Evolutionary conservation across 2,113 vertebrate genomes (phyloP).

Genomic region (Edolisoma coerulescens): DNA sequence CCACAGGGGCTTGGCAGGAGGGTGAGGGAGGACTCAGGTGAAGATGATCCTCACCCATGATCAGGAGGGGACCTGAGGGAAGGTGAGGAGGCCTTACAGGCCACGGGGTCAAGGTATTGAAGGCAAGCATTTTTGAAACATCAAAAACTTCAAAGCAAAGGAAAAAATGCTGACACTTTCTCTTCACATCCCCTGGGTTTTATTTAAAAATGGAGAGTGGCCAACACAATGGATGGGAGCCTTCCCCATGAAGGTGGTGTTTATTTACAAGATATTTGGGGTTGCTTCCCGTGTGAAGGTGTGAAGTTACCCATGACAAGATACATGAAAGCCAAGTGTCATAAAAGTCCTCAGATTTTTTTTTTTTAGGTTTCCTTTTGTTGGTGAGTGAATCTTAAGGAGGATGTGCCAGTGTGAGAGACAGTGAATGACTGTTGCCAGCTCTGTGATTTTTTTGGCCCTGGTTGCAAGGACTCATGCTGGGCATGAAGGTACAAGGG

Average conservation of each 20-base stretch:
- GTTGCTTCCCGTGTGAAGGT: neutral
- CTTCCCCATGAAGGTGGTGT: neutral
- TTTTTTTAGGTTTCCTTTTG: neutral
- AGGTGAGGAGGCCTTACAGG: neutral
- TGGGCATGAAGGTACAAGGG: neutral
- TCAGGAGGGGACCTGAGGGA: neutral
- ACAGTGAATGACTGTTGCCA: rapidly evolving
- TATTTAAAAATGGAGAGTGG: neutral
- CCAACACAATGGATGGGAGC: neutral
- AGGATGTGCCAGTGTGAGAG: neutral
- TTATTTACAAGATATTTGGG: neutral
- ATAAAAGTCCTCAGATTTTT: neutral
- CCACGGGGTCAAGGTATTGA: neutral
- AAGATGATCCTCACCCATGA: neutral
- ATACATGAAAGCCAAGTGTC: neutral
- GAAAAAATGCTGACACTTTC: rapidly evolving
- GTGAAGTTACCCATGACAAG: neutral
- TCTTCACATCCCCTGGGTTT: neutral
- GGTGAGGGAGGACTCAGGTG: neutral
- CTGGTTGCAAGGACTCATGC: neutral
- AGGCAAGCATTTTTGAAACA: neutral
- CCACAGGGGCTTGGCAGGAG: neutral
- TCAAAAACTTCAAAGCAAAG: neutral
- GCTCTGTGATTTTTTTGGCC: neutral
- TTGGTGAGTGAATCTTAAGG: neutral